phyloP scores from a whole-genome alignment of 1,140 invertebrate genomes.

The Calycopis cecrops region DNA sequence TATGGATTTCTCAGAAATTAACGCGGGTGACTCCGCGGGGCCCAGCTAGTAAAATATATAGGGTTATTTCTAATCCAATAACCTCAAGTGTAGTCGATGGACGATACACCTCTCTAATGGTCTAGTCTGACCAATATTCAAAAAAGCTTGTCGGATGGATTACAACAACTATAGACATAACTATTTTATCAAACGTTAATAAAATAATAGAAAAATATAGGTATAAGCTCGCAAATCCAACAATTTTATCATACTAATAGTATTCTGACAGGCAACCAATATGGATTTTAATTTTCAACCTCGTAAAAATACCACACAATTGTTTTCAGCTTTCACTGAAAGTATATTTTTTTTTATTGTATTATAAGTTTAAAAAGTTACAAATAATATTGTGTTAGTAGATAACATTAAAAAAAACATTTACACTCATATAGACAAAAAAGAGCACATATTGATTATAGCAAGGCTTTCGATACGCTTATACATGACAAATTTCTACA shows the following conservation, averaged over 20 bases:
- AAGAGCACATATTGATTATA: slow-evolving; percentile 17
- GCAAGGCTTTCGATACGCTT: slow-evolving; percentile 2
- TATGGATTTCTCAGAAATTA: no score
- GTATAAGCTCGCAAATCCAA: slow-evolving; percentile 17
- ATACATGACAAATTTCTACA: not conserved
- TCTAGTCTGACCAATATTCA: slow-evolving; percentile 25
- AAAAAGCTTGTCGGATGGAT: slow-evolving; percentile 16
- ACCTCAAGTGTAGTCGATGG: slow-evolving; percentile 19
- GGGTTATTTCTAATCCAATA: slow-evolving; percentile 21
- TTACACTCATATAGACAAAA: slow-evolving; percentile 15
- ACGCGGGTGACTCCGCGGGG: no score
- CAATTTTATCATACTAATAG: slow-evolving; percentile 18
- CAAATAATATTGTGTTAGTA: no score
- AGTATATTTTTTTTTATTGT: no score
- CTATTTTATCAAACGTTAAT: slow-evolving; percentile 25
- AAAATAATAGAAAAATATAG: slow-evolving; percentile 30
- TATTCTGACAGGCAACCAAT: slow-evolving; percentile 23
- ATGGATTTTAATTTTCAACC: not conserved
- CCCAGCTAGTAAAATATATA: slow-evolving; percentile 19
- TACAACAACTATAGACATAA: slow-evolving; percentile 29
- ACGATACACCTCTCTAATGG: slow-evolving; percentile 13
- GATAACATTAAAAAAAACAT: no score
- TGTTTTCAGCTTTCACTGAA: slow-evolving; percentile 16
- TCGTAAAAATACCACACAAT: slow-evolving; percentile 17
- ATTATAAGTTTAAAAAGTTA: no score